Base-by-base conservation (phyloP, 2,888 invertebrate species). In the Athalia rosae region DNA sequence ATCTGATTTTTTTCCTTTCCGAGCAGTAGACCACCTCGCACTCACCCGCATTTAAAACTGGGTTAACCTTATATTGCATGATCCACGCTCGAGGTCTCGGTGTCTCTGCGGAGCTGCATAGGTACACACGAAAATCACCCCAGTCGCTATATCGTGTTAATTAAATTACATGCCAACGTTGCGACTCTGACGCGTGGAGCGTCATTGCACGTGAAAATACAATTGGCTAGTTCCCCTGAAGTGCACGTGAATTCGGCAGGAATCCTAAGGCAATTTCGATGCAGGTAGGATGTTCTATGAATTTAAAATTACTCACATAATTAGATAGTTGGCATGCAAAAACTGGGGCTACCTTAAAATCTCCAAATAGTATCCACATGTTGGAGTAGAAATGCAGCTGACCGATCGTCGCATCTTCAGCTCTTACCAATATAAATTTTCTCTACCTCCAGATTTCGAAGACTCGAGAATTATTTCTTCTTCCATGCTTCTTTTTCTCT, bases 181-280 rank as follows among this genome's bases (percentile, higher is more conserved):
- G 58, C 45, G 56, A 28, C 8, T 67, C 67, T 58, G 71, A 58
- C 50, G 15, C 43, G 11, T 53, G 58, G 71, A 71, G 71, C 71
- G 71, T 71, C 58, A 43, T 43, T 4, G 13, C 15, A 28, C 56
- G 43, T 71, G 71, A 71, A 58, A 71, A 71, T 71, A 71, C 56
- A 71, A 71, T 71, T 71, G 71, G 56, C 71, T 71, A 45, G 56
- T 56, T 71, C n/a, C 45, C 58, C 28, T 45, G 50, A 45, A 71
- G 71, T 71, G 71, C 71, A 45, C 13, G 56, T 71, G 58, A 58
- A 71, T 71, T 71, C 45, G 58, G 43, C 41, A n/a, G 8, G 58
- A 41, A 13, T 56, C 50, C 43, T 15, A 9, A 58, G 58, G 58
- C 58, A 28, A 45, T 58, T 58, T 13, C 56, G 64, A 47, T 58